Evolutionary conservation across 2,888 invertebrate species (phyloP), one percentile per base, ranked within the genome.

Genomic region (Cantharis rufa): DNA sequence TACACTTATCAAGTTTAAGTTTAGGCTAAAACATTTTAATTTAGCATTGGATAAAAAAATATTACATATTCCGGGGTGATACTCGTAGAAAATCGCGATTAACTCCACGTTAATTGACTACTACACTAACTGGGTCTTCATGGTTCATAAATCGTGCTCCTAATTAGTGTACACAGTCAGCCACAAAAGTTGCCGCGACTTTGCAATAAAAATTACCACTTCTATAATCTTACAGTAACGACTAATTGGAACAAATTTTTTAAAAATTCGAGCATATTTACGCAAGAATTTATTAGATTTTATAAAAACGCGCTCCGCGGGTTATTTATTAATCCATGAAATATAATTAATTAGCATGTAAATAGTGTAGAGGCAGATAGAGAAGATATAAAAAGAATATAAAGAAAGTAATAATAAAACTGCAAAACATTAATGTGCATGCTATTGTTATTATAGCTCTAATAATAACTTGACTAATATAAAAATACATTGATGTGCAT

Each of bases 101-200:
- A 82, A 80, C 82, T 80, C 77, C 81, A 79, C 80, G 80, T 83
- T 84, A 84, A 84, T 84, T 84, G 83, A 83, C 83, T 82, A 83
- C 84, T 84, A 84, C 82, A 81, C 81, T 82, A 82, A 83, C 83
- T 81, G 80, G 82, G 77, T 73, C 75, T 77, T 79, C 82, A 83
- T 83, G 83, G 81, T 82, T 82, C 84, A 83, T 84, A 84, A 84
- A 84, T 84, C 83, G 80, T 82, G 80, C 63, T 79, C 79, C 81
- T 83, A 83, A 83, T 84, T 84, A 84, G 82, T 79, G 80, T 80
- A 78, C 76, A 79, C 80, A 73, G 73, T 73, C 71, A 72, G 72
- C 72, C 62, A 72, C 75, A 80, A 76, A 72, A 80, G 77, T 77
- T 77, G 80, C 78, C 77, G 78, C 74, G 78, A 79, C 77, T 74